Percentiles rank a stretch among this genome's conserved stretches.
Conservation (phyloP, 2,888 invertebrate species). For the Apamea anceps region DNA sequence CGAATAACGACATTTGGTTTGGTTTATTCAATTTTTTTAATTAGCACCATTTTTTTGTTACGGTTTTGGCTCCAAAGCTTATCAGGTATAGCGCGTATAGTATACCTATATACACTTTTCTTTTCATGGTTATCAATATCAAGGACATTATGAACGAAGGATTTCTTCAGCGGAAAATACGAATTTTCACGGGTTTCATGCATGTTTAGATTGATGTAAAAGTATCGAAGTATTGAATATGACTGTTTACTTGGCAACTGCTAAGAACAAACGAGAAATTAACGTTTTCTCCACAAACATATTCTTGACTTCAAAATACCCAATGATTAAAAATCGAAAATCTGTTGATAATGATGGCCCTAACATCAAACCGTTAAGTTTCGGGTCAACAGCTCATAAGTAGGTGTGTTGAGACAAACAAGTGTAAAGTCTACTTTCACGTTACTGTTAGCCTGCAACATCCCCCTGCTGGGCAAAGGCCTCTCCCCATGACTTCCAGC, state of each 20-base stretch:
- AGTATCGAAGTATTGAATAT: neutral
- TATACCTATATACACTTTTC: neutral
- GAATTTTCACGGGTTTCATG: slow-evolving; percentile 18
- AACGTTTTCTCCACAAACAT: neutral
- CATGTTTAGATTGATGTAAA: slow-evolving; percentile 1
- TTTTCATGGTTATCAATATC: slow-evolving; percentile 26
- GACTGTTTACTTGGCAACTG: neutral
- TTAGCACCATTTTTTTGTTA: neutral
- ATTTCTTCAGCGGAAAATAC: neutral
- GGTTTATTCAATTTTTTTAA: slow-evolving; percentile 8
- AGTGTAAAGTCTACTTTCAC: slow-evolving; percentile 56
- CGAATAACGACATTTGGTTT: neutral
- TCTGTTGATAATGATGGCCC: slow-evolving; percentile 41
- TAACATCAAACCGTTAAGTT: slow-evolving; percentile 57
- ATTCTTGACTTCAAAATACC: neutral
- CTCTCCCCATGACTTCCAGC: too few relatives aligned
- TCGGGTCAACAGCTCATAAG: slow-evolving; percentile 59
- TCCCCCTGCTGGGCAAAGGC: too few relatives aligned
- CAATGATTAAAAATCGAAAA: slow-evolving; percentile 23
- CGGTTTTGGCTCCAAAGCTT: neutral
- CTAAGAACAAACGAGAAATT: neutral
- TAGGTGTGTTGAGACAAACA: slow-evolving; percentile 43
- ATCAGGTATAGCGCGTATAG: slow-evolving; percentile 3
- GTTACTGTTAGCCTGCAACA: neutral
- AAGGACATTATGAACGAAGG: slow-evolving; percentile 11